phyloP scores from a whole-genome alignment of 2,888 invertebrate genomes.

The Julus scanicus region DNA sequence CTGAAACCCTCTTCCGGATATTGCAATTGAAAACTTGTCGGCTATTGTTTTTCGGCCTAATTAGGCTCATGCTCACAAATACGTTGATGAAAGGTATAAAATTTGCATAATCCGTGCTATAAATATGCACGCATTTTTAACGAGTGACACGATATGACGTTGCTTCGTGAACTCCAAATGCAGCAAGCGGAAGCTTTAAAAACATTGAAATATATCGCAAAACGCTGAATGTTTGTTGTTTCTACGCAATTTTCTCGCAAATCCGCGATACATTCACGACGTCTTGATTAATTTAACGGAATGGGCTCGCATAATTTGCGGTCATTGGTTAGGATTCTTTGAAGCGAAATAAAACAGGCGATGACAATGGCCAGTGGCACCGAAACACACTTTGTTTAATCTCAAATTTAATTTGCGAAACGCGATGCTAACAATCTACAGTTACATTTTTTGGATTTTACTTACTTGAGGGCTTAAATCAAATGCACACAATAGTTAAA shows the following conservation, averaged over 20 bases:
- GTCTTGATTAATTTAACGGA: neutral
- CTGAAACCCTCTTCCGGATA: slow-evolving; percentile 17
- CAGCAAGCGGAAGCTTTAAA: neutral
- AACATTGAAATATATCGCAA: neutral
- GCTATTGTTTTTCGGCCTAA: slow-evolving; percentile 12
- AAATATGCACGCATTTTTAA: neutral
- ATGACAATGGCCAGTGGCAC: neutral
- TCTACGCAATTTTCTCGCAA: neutral
- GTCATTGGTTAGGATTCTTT: neutral
- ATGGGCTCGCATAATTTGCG: neutral
- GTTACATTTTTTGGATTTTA: neutral
- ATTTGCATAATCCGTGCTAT: slow-evolving; percentile 29
- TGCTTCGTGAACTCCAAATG: neutral
- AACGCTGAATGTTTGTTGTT: neutral
- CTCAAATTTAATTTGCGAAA: neutral
- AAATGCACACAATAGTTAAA: neutral
- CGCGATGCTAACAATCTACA: neutral
- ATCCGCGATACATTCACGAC: neutral
- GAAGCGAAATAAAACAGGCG: neutral
- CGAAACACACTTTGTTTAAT: neutral
- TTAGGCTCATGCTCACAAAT: slow-evolving; percentile 26
- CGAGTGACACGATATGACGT: slow-evolving; percentile 15
- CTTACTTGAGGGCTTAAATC: neutral
- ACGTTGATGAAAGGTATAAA: slow-evolving; percentile 23
- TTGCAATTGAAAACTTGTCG: slow-evolving; percentile 7